Evolutionary conservation across 2,888 invertebrate species (phyloP), one percentile per base, ranked within the genome.

Genomic region (Lampropteryx suffumata): DNA sequence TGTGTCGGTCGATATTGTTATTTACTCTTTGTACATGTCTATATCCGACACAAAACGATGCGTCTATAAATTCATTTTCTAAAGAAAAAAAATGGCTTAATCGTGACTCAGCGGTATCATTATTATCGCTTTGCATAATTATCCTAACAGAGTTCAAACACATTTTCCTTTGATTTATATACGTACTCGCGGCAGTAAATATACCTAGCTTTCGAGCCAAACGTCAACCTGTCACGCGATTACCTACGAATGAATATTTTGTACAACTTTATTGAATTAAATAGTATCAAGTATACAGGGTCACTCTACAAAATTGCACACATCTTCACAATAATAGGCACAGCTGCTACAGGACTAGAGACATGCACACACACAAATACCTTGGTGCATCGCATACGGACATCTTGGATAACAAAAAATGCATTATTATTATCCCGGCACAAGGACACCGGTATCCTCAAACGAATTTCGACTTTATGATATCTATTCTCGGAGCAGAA

Each of bases 381-480:
- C 71, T 57, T 59, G 75, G 72, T 85, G 87, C 87, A 87, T 82
- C 86, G 81, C 81, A 85, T 75, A 81, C 85, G 65, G 79, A 76
- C 82, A 79, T 79, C 80, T 80, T 78, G 73, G 72, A 72, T 81
- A 75, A 82, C 80, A 87, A 88, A 87, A 88, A 86, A 87, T 74
- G 76, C 78, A 83, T 85, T 90, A 88, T 88, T 90, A 89, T 88
- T 88, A 90, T 84, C 81, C 75, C 76, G 69, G 69, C 71, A 74
- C 75, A 78, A 81, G 79, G 76, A 78, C 74, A 76, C 61, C 29
- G 40, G 11, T 33, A 47, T 28, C 33, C 2, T 3, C 32, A 65
- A 17, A 11, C 57, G 13, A 82, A 73, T 67, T 49, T 64, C 50
- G 32, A 67, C 78, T 67, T 43, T 81, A 71, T 46, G 7, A 0